Percentiles rank a stretch among this genome's conserved stretches.
These are phyloP conservation scores for Toxotes jaculatrix DNA, from an alignment of 2,113 vertebrate genomes.

Conservation along the genomic window DNA sequence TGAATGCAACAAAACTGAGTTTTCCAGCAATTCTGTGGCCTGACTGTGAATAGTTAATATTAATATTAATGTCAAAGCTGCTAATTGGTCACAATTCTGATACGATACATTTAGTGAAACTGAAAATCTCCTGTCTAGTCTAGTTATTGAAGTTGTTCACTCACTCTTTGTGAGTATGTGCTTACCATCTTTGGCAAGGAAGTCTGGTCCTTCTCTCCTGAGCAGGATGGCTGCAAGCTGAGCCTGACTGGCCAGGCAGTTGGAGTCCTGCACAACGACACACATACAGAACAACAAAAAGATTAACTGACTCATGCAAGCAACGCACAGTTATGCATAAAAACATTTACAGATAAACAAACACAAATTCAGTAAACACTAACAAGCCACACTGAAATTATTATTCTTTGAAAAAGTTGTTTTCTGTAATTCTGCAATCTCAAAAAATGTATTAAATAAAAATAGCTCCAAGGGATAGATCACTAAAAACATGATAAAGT, in stretches of 20 bases:
- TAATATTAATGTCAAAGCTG: not conserved
- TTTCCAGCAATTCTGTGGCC: not conserved
- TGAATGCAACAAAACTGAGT: not conserved
- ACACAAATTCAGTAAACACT: not conserved
- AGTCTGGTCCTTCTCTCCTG: slow-evolving; percentile 92
- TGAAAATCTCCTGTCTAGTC: not conserved
- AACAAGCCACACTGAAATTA: not conserved
- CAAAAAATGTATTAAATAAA: not conserved
- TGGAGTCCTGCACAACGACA: slow-evolving; percentile 87
- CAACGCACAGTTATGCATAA: not conserved
- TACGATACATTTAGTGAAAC: not conserved
- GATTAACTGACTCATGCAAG: not conserved
- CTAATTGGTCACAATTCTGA: not conserved
- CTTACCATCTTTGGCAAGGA: slow-evolving; percentile 92
- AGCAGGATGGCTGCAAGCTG: slow-evolving; percentile 90
- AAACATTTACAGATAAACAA: not conserved
- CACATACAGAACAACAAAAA: not conserved
- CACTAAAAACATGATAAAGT: too few relatives aligned
- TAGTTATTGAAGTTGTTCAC: not conserved
- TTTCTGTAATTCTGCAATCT: not conserved
- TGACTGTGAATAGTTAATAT: not conserved
- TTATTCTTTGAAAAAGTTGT: not conserved
- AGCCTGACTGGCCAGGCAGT: slow-evolving; percentile 91
- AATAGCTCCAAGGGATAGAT: too few relatives aligned
- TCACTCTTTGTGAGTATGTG: not conserved